Conservation (phyloP, 2,888 invertebrate genomes). For the Achlya flavicornis region DNA sequence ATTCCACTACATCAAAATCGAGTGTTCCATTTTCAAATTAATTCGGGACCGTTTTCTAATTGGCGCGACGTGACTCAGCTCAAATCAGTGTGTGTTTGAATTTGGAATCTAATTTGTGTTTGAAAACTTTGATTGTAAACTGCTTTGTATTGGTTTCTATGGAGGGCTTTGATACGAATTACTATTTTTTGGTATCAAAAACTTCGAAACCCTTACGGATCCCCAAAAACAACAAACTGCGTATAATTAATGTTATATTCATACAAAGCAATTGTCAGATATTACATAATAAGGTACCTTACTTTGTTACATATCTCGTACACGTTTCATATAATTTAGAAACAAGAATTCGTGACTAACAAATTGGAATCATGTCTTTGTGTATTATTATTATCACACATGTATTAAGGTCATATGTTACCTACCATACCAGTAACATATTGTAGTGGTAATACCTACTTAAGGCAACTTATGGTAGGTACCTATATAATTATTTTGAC, state of each 20-base stretch:
- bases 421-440: too few species aligned
- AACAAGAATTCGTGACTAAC: background rate
- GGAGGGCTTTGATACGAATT: background rate
- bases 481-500: too few species aligned
- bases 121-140: conserved; percentile 42
- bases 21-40: conserved; percentile 82
- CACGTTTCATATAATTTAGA: background rate
- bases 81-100: conserved; percentile 74
- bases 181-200: too few species aligned
- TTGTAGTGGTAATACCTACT: too few species aligned
- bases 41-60: conserved; percentile 80
- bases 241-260: too few species aligned
- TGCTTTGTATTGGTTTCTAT: background rate
- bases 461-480: too few species aligned
- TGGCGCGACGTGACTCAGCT: conserved; percentile 79
- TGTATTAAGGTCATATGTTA: conserved; percentile 23
- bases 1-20: conserved; percentile 81
- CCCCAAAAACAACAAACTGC: too few species aligned
- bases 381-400: conserved; percentile 11
- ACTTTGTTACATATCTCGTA: background rate
- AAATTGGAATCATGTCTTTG: background rate
- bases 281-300: background rate
- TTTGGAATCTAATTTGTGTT: conserved; percentile 72
- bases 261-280: background rate
- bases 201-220: too few species aligned